Percentiles rank a stretch among this genome's conserved stretches.
These are phyloP conservation scores for Lasioglossum leucozonium DNA, from an alignment of 2,888 invertebrate species.

Conservation along the genomic window DNA sequence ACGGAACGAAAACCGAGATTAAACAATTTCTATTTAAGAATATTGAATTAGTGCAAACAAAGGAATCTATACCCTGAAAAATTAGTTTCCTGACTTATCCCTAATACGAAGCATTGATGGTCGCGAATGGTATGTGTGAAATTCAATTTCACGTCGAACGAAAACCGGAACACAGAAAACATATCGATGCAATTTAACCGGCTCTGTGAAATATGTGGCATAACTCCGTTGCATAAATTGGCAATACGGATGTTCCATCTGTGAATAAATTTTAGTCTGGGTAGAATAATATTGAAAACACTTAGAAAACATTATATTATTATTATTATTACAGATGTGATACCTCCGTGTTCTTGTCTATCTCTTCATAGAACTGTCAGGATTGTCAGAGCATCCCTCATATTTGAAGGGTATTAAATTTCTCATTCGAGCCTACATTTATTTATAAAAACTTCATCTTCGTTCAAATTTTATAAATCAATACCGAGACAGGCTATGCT, in stretches of 20 bases:
- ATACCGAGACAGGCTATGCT: neutral
- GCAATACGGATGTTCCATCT: conserved; percentile 13
- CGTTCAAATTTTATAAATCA: neutral
- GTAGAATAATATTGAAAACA: neutral
- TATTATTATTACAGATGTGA: neutral
- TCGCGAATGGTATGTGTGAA: neutral
- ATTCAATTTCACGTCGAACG: conserved; percentile 14
- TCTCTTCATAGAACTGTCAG: neutral
- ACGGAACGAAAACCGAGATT: neutral
- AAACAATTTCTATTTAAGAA: neutral
- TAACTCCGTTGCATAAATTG: conserved; percentile 38
- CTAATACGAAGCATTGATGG: neutral
- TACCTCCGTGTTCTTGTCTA: neutral
- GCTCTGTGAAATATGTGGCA: conserved; percentile 11
- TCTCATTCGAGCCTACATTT: too few relatives aligned
- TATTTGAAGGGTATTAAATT: neutral
- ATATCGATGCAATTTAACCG: conserved; percentile 21
- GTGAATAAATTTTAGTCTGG: neutral
- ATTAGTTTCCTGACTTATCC: neutral
- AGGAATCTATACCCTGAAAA: neutral
- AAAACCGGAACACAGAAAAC: conserved; percentile 25
- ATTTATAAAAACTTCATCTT: too few relatives aligned
- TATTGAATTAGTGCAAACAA: neutral
- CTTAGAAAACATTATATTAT: neutral
- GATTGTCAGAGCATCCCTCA: neutral